Evolutionary conservation across 2,888 invertebrate species (phyloP).

Genomic region (Hirtodrosophila cameraria): DNA sequence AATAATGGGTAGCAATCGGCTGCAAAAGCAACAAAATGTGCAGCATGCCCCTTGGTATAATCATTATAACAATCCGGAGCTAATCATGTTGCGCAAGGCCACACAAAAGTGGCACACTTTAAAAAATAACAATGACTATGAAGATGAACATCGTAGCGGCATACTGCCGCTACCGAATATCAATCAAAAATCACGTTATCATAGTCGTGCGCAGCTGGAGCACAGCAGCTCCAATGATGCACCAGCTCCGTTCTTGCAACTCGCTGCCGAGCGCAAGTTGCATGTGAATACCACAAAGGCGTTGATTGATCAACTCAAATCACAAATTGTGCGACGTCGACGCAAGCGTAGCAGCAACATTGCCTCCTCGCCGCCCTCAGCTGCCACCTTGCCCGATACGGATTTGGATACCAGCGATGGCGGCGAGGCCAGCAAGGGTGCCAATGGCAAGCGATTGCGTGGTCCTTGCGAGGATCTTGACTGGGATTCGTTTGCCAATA

Average conservation of each 20-base stretch:
- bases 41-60: slow-evolving; percentile 76
- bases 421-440: slow-evolving; percentile 56
- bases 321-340: slow-evolving; percentile 77
- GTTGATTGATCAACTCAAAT: slow-evolving; percentile 79
- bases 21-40: slow-evolving; percentile 43
- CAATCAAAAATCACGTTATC: slow-evolving; percentile 60
- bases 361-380: slow-evolving; percentile 26
- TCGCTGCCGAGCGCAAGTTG: slow-evolving; percentile 6
- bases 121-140: slow-evolving; percentile 61
- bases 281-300: slow-evolving; percentile 39
- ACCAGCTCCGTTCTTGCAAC: slow-evolving; percentile 7
- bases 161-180: slow-evolving; percentile 70
- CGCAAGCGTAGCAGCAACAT: slow-evolving; percentile 68
- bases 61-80: slow-evolving; percentile 70
- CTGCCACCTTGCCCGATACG: slow-evolving; percentile 43
- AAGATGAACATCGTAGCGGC: slow-evolving; percentile 44
- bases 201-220: slow-evolving; percentile 29
- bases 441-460: slow-evolving; percentile 78
- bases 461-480: slow-evolving; percentile 87
- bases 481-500: slow-evolving; percentile 82
- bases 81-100: slow-evolving; percentile 60
- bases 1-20: slow-evolving; percentile 71
- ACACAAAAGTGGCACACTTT: slow-evolving; percentile 68
- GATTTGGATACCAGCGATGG: slow-evolving; percentile 69
- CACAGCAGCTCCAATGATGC: slow-evolving; percentile 38